Evolutionary conservation across 2,113 vertebrate species (phyloP), one percentile per base, ranked within the genome.

Genomic region (Grantiella picta): DNA sequence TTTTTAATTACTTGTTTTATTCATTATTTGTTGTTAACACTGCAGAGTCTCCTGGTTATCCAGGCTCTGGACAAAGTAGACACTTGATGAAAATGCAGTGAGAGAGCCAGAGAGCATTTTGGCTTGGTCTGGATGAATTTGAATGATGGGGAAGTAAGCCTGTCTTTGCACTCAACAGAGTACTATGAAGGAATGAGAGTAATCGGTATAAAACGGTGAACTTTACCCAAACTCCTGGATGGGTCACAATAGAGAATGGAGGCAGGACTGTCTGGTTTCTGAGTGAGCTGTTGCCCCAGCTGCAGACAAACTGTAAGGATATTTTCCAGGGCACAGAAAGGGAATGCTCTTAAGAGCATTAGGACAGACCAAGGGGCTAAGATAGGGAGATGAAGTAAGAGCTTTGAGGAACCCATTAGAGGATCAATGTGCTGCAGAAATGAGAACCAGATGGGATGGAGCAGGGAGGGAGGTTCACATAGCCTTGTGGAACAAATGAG

Each of bases 401-500:
- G 7, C 22, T 91, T 86, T 92, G 64, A 88, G 53, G 36, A 93
- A 57, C 27, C 6, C 9, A 38, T 47, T 40, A 60, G 50, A 87
- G 44, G 23, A 87, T 82, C 44, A 85, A 0, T 9, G 9, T 38
- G 33, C 33, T 81, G 54, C 50, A 94, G 60, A 89, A 87, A 82
- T 0, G 1, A 73, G 13, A 13, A 18, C 38, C 1, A 17, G 53
- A 21, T 53, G 47, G 49, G 64, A 68, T n/a, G 45, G 44, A 69
- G 47, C n/a, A 78, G 64, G 38, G 47, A 36, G 38, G 44, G 59
- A 85, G 20, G 35, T 63, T 92, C 63, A 28, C 10, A 16, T 5
- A 87, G 5, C 14, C 27, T 66, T 47, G 22, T 0, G 0, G 33
- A 42, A 19, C 8, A 69, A 68, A 70, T 1, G 6, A 69, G 49